Percentiles rank a stretch among this genome's conserved stretches.
Evolutionary conservation across 2,888 invertebrate genomes (phyloP).

Genomic region (Incurvaria masculella): DNA sequence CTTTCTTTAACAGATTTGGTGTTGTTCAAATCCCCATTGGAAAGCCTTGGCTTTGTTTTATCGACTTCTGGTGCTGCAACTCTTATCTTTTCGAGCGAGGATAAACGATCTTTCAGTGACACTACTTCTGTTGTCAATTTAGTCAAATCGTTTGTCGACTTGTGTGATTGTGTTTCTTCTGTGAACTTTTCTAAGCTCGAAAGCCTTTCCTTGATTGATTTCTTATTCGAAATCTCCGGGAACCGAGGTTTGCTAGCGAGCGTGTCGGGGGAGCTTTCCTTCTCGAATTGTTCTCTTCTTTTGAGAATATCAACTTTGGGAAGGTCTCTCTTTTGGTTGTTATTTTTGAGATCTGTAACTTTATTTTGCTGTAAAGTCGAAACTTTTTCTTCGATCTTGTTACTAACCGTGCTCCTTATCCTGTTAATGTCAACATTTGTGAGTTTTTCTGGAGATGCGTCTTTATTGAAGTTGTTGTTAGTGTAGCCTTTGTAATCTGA

Average conservation of each 20-base stretch:
- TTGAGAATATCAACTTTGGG: constrained; percentile 83
- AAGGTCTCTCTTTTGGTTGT: constrained; percentile 55
- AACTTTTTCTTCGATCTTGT: constrained; percentile 62
- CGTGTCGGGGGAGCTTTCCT: constrained; percentile 56
- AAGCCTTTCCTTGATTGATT: constrained; percentile 70
- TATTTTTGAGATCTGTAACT: constrained; percentile 41
- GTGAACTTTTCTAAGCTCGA: constrained; percentile 66
- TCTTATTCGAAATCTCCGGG: constrained; percentile 63
- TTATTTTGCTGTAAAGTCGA: constrained; percentile 57
- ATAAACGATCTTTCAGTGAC: constrained; percentile 62
- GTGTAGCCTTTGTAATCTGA: constrained; percentile 40
- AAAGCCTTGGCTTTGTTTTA: constrained; percentile 37
- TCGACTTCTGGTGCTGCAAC: constrained; percentile 39
- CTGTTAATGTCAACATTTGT: constrained; percentile 39
- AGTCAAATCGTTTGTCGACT: constrained; percentile 42
- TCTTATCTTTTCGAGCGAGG: constrained; percentile 59
- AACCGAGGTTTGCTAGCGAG: constrained; percentile 50
- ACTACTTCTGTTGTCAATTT: constrained; percentile 59
- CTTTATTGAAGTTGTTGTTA: constrained; percentile 38
- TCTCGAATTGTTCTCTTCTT: constrained; percentile 79
- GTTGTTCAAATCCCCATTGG: constrained; percentile 43
- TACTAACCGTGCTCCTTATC: constrained; percentile 48
- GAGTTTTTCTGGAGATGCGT: constrained; percentile 40
- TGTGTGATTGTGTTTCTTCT: constrained; percentile 46
- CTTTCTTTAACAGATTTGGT: constrained; percentile 48